Conservation (phyloP, 2,888 invertebrate genomes). For the Hirtodrosophila cameraria region DNA sequence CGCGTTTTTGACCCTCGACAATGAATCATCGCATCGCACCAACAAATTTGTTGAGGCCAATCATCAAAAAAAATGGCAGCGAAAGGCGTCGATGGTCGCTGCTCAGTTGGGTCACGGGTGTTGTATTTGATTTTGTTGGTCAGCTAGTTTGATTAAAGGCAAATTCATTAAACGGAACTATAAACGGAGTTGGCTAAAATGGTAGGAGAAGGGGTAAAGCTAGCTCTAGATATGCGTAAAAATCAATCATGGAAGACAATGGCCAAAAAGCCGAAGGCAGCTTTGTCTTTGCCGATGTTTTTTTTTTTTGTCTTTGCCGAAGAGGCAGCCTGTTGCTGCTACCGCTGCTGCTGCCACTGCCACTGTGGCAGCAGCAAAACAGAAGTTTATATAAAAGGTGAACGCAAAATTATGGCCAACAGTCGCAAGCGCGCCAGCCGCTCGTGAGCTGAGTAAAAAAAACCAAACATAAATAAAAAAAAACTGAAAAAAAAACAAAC, state of each 20-base stretch:
- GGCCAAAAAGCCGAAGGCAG: slow-evolving; percentile 18
- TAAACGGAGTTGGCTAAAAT: neutral
- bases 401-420: slow-evolving; percentile 53
- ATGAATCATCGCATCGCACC: slow-evolving; percentile 54
- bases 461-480: neutral
- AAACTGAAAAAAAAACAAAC: neutral
- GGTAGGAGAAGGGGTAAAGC: neutral
- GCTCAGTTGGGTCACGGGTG: slow-evolving; percentile 51
- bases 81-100: slow-evolving; percentile 50
- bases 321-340: slow-evolving; percentile 13
- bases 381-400: slow-evolving; percentile 70
- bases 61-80: slow-evolving; percentile 44
- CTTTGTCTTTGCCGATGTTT: neutral
- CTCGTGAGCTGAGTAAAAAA: slow-evolving; percentile 34
- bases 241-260: slow-evolving; percentile 64
- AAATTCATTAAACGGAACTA: slow-evolving; percentile 70
- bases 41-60: slow-evolving; percentile 44
- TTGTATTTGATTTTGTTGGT: slow-evolving; percentile 5
- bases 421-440: slow-evolving; percentile 70
- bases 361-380: slow-evolving; percentile 35
- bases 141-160: slow-evolving; percentile 50
- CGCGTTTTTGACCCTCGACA: slow-evolving; percentile 62
- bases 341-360: slow-evolving; percentile 12
- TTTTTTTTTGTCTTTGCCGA: too few species aligned
- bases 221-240: slow-evolving; percentile 62